Evolutionary conservation across 2,797 vertebrate genomes (phyloP), one percentile per base, ranked within the genome.

Genomic region (Diplodus sargus): DNA sequence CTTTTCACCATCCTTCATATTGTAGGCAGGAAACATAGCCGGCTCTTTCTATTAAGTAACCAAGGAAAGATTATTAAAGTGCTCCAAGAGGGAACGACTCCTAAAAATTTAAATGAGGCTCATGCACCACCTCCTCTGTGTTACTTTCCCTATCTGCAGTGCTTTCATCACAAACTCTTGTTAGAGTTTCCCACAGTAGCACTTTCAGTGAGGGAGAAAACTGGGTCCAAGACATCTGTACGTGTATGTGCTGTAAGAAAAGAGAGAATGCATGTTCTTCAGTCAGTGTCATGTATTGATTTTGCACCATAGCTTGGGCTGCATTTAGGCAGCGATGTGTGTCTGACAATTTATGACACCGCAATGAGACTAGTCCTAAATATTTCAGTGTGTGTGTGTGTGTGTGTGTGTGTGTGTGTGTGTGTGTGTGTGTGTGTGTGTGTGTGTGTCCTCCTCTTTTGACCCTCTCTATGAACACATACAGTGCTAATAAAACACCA

Each of bases 211-310:
- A 30, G 54, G 58, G 61, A 83, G 65, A 81, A 77, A 70, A 57
- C 54, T 53, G 10, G 3, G 79, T 78, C 62, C 52, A 62, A 69
- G 72, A 70, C 62, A 82, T 64, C 28, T 56, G 28, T 58, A 13
- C 16, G 43, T 74, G 49, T 60, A 30, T 22, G 2, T 51, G 51
- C 25, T 78, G 23, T 49, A 72, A 58, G 15, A 70, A 53, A 17
- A 39, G 8, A 74, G 22, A 66, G 65, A 62, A 70, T 78, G 51
- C 63, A 76, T 81, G 65, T 85, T 81, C 18, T 56, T 65, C 30
- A 56, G 60, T 78, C 17, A 47, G 47, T 74, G 76, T 82, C 79
- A 83, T 66, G 13, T 83, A 90, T 92, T 88, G 92, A 94, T 92
- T 93, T 87, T 78, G 80, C 70, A 78, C 58, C 76, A 22, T 70